Evolutionary conservation across 2,113 vertebrate genomes (phyloP).

Genomic region (Silurus asotus): DNA sequence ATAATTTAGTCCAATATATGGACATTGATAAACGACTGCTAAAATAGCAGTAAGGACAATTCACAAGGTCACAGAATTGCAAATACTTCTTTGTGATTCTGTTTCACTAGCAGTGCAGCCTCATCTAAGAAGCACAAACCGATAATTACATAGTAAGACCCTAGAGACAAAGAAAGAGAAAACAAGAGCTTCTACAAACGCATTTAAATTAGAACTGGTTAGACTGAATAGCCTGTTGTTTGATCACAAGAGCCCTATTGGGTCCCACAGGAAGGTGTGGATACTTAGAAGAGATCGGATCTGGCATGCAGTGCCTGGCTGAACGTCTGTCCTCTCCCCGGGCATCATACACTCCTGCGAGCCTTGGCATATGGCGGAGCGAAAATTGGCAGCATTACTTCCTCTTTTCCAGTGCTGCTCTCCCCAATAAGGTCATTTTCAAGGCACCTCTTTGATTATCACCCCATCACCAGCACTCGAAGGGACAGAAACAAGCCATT

Average conservation of each 20-base stretch:
- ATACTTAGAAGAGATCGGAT: conserved; percentile 25
- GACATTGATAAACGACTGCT: not conserved
- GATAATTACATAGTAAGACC: conserved; percentile 2
- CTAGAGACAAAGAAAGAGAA: not conserved
- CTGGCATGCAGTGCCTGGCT: conserved; percentile 30
- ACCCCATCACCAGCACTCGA: conserved; percentile 44
- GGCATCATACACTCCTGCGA: conserved; percentile 50
- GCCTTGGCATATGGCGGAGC: conserved; percentile 68
- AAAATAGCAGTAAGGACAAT: conserved; percentile 20
- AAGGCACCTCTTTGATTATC: conserved; percentile 47
- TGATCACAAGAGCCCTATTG: conserved; percentile 30
- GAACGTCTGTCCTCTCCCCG: conserved; percentile 66
- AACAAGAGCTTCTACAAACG: not conserved
- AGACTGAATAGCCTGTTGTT: conserved; percentile 22
- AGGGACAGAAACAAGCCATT: conserved; percentile 29
- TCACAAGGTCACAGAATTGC: not conserved
- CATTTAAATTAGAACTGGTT: not conserved
- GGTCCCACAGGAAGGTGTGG: conserved; percentile 25
- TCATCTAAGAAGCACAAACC: not conserved
- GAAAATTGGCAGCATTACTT: conserved; percentile 78
- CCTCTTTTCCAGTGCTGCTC: conserved; percentile 66
- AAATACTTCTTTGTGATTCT: not conserved
- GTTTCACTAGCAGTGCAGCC: not conserved
- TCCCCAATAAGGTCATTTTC: conserved; percentile 59
- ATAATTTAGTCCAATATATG: not conserved